Evolutionary conservation across 1,140 invertebrate species (phyloP), one percentile per base, ranked within the genome.

Genomic region (Bicyclus anynana): DNA sequence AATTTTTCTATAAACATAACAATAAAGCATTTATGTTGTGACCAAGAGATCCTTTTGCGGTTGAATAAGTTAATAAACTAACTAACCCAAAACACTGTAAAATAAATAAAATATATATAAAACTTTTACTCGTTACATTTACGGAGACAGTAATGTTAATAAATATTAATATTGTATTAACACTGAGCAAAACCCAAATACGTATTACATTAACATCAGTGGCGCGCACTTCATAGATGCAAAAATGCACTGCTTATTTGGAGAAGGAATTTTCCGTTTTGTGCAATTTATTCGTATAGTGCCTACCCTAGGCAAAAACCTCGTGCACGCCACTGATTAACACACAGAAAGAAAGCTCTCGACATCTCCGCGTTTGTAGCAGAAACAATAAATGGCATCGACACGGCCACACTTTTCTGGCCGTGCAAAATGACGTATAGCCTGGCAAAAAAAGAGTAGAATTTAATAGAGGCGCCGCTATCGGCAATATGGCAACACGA

Each of bases 31-130:
- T n/a, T n/a, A n/a, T n/a, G n/a, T n/a, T n/a, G 26, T 40, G 37
- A 40, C 2, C 2, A 16, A 40, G 37, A 40, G 37, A 40, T 48
- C 46, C 5, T 48, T 48, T 48, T 27, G 21, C 17, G 10, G 27
- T 48, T 48, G n/a, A n/a, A 26, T 21, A 46, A n/a, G n/a, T 21
- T 12, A 21, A 23, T n/a, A 20, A 27, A 47, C 26, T 47, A 13
- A 47, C 44, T 33, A 33, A 49, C 14, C 26, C 14, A 49, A 49
- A 38, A 38, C 14, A 4, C 4, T 20, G n/a, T 33, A 33, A 16
- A 49, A 49, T 33, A 49, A 49, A 49, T 49, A 33, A 49, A 33
- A 13, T 35, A 51, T 33, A 46, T 48, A 56, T 26, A 35, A 6
- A 56, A 49, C 16, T 14, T 38, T 38, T 44, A 18, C 18, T 20